Base-by-base conservation (phyloP, 2,797 vertebrate genomes). In the Toxotes lorentzi region DNA sequence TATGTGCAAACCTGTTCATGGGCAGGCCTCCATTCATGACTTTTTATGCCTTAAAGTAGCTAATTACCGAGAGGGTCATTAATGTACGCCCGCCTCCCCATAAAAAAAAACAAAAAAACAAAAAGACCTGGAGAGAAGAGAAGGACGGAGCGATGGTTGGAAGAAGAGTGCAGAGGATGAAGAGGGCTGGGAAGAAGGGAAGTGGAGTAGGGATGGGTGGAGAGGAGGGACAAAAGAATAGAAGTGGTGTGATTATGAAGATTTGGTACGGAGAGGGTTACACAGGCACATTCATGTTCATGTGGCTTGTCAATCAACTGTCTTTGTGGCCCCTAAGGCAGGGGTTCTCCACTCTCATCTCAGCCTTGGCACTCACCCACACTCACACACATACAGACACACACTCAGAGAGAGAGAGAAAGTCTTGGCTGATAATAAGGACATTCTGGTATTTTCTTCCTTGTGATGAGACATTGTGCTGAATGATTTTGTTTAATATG, bases 1-100 rank as follows among this genome's bases (percentile, higher is more conserved):
- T 93, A 92, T 94, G 88, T 92, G 92, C 91, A 93, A 94, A 93
- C 91, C 86, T 90, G 91, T 91, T 92, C 82, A 76, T 88, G 86
- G 81, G 81, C 86, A 85, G 69, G 60, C 59, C 76, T 91, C 81
- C 88, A 89, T 89, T 90, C 83, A 88, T 83, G 79, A 72, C 73
- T 88, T 84, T 88, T 80, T 48, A 81, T 73, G 66, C 83, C 54
- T 88, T 83, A 69, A 83, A 90, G 85, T 83, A 79, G 86, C 82
- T 88, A 88, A 90, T 89, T 88, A 85, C 66, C 69, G 16, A 62
- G 78, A 78, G 84, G 76, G 76, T 90, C 71, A 90, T 88, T 91
- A 88, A 90, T 74, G 81, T 54, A 69, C 7, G 16, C 67, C 66
- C 24, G 24, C 65, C 66, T 82, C 40, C 76, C 40, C 67, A 66